A percentile compares a stretch with the other conserved stretches of the same genome.
Conservation (phyloP, 1,140 invertebrate genomes). For the Leptinotarsa undecemlineata region DNA sequence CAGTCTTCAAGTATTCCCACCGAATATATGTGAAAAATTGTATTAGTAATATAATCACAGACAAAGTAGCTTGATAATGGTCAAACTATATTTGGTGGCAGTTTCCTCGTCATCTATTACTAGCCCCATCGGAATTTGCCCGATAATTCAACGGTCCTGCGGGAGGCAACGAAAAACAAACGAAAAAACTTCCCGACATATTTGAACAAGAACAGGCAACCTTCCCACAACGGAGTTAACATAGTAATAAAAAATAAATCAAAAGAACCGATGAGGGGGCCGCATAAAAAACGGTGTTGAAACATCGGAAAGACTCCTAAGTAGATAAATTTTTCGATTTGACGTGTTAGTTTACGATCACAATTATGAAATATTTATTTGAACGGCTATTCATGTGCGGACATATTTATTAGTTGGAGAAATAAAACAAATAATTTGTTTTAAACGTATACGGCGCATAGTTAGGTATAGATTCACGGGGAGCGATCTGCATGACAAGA, state of each 20-base stretch:
- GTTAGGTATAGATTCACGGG: slow-evolving; percentile 42
- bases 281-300: slow-evolving; percentile 39
- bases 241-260: slow-evolving; percentile 36
- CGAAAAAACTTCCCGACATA: slow-evolving; percentile 13
- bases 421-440: slow-evolving; percentile 48
- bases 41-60: too few relatives aligned
- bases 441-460: slow-evolving; percentile 45
- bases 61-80: too few relatives aligned
- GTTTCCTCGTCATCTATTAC: neutral
- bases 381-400: slow-evolving; percentile 38
- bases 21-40: too few relatives aligned
- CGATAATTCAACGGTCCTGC: neutral
- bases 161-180: slow-evolving; percentile 14
- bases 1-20: too few relatives aligned
- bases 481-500: slow-evolving; percentile 34
- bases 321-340: slow-evolving; percentile 43
- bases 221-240: slow-evolving; percentile 10
- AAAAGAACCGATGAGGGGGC: slow-evolving; percentile 21
- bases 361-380: slow-evolving; percentile 48
- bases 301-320: slow-evolving; percentile 31
- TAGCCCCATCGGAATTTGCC: neutral
- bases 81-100: neutral
- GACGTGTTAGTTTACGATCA: slow-evolving; percentile 46
- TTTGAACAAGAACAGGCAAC: slow-evolving; percentile 17
- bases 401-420: slow-evolving; percentile 48